Conservation (phyloP, 2,113 vertebrate genomes). For the Rafetus swinhoei region DNA sequence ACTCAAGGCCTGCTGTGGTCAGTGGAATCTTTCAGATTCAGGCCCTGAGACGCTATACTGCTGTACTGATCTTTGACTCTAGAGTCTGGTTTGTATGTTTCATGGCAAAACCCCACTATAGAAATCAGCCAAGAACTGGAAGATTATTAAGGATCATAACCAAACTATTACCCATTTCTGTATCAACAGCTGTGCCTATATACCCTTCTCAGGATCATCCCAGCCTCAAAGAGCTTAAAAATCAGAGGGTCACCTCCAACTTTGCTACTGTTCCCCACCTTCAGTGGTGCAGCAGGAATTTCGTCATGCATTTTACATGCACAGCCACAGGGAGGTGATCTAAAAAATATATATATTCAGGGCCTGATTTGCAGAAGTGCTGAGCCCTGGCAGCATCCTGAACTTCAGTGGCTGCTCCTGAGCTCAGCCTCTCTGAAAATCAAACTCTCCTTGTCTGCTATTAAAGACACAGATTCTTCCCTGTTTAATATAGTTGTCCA, state of each 20-base stretch:
- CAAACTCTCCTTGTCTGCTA: rapidly evolving
- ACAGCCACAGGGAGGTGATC: not conserved
- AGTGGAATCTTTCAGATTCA: not conserved
- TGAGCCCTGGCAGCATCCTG: not conserved
- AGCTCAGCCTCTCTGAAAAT: not conserved
- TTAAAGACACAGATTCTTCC: not conserved
- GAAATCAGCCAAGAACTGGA: not conserved
- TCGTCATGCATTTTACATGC: no score
- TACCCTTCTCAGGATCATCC: not conserved
- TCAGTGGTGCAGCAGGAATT: no score
- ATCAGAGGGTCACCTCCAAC: not conserved
- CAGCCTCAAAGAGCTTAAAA: not conserved
- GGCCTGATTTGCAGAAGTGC: not conserved
- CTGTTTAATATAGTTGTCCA: not conserved
- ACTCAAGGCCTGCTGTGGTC: not conserved
- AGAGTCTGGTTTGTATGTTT: not conserved
- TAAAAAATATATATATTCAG: not conserved
- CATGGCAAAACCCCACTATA: not conserved
- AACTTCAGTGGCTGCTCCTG: not conserved
- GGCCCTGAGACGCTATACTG: not conserved
- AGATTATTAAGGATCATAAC: not conserved
- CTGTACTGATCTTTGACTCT: not conserved
- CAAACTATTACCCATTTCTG: not conserved
- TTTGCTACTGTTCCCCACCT: not conserved
- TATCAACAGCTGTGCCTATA: not conserved